Conservation (phyloP, 2,113 vertebrate genomes). For the Sapajus apella region DNA sequence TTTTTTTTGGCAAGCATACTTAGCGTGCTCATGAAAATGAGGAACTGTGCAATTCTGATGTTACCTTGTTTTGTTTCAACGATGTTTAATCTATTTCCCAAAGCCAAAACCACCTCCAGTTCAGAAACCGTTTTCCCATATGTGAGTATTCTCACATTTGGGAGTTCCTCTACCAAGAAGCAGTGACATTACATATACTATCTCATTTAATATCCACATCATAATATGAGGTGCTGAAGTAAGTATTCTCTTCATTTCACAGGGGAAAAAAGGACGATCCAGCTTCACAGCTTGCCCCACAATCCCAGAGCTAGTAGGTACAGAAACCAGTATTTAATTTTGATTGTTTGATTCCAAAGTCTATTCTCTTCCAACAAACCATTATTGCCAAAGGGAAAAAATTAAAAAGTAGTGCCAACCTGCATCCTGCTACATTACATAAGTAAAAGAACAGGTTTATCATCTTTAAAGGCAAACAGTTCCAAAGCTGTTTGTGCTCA, state of each 20-base stretch:
- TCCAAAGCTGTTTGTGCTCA: background rate
- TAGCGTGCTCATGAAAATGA: background rate
- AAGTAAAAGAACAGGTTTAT: background rate
- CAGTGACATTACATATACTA: background rate
- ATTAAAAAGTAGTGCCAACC: background rate
- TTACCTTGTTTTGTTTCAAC: background rate
- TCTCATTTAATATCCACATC: background rate
- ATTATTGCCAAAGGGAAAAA: background rate
- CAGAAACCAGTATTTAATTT: background rate
- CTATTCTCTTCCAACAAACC: background rate
- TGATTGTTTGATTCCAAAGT: slow-evolving; percentile 18
- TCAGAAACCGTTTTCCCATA: background rate
- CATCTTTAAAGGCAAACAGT: background rate
- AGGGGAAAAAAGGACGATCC: background rate
- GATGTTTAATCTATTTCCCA: background rate
- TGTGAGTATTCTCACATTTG: background rate
- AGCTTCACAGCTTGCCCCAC: background rate
- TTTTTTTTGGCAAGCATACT: background rate
- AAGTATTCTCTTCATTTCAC: background rate
- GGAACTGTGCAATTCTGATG: background rate
- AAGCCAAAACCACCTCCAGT: background rate
- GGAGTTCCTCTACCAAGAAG: background rate
- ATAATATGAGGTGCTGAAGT: background rate
- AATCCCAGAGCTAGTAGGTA: background rate
- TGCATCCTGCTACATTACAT: background rate